Evolutionary conservation across 2,888 invertebrate genomes (phyloP), one percentile per base, ranked within the genome.

Genomic region (Malthinus flaveolus): DNA sequence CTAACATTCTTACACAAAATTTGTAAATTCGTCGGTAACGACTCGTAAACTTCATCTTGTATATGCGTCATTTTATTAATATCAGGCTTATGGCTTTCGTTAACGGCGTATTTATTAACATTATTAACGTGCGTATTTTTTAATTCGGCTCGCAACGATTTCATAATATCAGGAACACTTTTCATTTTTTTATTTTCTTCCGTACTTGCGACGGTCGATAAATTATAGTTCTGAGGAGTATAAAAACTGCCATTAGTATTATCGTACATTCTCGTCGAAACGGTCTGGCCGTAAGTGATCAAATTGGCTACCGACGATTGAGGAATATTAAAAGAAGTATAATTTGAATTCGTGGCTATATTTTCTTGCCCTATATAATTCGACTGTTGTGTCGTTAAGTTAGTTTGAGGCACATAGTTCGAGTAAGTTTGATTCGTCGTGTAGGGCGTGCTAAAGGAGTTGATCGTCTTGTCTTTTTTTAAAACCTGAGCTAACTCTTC

Each of bases 401-500:
- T 67, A 44, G 56, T 37, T 49, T 45, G 49, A 51, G 61, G 56
- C 33, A 49, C 51, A 45, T 55, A 62, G 56, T 59, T 58, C 9
- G 58, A 52, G 56, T 56, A 62, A 11, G 36, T 11, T 56, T 58
- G 58, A 35, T 46, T 33, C 44, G 15, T 46, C 37, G 63, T 62
- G 48, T 61, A 62, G 35, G 64, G 52, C 39, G 59, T 55, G 11
- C 11, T 52, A 36, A 33, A 52, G 8, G 52, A 51, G 13, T 56
- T 53, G 44, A 31, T 51, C 31, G 35, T 42, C 31, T 68, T 69
- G 49, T 73, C 73, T 49, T 67, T 72, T 62, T 77, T 85, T 77
- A 87, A 75, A 44, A 94, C 92, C 78, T 92, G 89, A 9, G 94
- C 94, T 63, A 96, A 80, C 74, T 93, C 87, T 78, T 93, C 94